These are phyloP conservation scores for Synergus gifuensis DNA, from an alignment of 2,888 invertebrate genomes.

Conservation along the genomic window DNA sequence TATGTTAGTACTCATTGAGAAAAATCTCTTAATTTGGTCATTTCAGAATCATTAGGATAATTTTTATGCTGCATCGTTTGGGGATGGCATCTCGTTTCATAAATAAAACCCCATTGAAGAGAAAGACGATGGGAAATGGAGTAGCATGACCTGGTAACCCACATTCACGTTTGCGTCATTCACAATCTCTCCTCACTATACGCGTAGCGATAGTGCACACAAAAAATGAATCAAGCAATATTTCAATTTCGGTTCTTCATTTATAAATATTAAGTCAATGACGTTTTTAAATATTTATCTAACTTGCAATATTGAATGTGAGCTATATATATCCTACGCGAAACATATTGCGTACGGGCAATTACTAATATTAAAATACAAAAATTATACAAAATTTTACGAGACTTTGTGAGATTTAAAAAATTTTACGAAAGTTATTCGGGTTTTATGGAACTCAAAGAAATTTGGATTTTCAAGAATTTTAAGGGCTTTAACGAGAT, in stretches of 20 bases:
- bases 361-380: no score
- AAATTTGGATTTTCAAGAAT: no score
- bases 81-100: conserved; percentile 65
- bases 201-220: background rate
- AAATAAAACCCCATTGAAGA: conserved; percentile 75
- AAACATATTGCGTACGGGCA: no score
- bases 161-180: conserved; percentile 76
- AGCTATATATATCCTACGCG: no score
- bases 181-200: conserved; percentile 71
- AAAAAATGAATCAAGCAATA: conserved; percentile 28
- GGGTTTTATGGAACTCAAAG: no score
- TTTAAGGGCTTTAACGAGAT: no score
- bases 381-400: no score
- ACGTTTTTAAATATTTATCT: no score
- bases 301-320: no score
- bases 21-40: background rate
- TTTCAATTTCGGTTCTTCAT: background rate
- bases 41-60: background rate
- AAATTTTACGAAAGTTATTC: no score
- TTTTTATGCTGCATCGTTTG: conserved; percentile 22
- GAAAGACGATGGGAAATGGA: conserved; percentile 67
- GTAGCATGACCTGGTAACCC: conserved; percentile 75
- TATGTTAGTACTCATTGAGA: background rate
- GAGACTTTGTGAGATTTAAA: no score
- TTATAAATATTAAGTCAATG: background rate